Base-by-base conservation (phyloP, 92 coral and sea anemone genomes). In the Epizoanthus ramosus region DNA sequence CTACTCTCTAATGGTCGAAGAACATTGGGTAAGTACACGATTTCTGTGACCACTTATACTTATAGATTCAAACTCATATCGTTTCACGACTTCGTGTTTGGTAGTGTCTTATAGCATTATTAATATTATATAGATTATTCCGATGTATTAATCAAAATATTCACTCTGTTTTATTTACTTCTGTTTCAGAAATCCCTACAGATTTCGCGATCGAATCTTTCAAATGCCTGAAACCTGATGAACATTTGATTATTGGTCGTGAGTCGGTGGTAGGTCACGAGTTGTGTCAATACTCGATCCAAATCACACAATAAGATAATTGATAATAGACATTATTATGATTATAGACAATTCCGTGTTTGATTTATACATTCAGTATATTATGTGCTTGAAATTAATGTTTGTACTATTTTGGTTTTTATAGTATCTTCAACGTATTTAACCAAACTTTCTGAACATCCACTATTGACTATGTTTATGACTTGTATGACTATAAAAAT, bases 141-240 rank as follows among this genome's bases (percentile, higher is more conserved):
- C n/a, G 2, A 41, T 58, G 57, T 16, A 53, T 53, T 74, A 47
- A 61, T 33, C 31, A 58, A 43, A 73, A 14, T 66, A 14, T 41
- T 4, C 12, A 22, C 65, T n/a, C 28, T 63, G 17, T 21, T 37
- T 50, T 69, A 7, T 37, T 41, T 33, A 57, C 50, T 61, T 41
- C 63, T 63, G 73, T 19, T 77, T 33, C 68, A 95, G 99, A 68
- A 61, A 64, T 94, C 50, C 88, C 97, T 37, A 73, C 91, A n/a
- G 98, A 94, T 74, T 96, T 96, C 71, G 91, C 96, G 37, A 50
- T 96, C 24, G 92, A 92, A 67, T 79, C 93, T 8, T 90, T 96
- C 80, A 79, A 75, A 47, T 96, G 99, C 84, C 90, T 88, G 19
- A 91, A 87, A 79, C 87, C 75, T 17, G 99, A 96, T 86, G 95